Evolutionary conservation across 2,113 vertebrate genomes (phyloP).

Genomic region (Probosciger aterrimus): DNA sequence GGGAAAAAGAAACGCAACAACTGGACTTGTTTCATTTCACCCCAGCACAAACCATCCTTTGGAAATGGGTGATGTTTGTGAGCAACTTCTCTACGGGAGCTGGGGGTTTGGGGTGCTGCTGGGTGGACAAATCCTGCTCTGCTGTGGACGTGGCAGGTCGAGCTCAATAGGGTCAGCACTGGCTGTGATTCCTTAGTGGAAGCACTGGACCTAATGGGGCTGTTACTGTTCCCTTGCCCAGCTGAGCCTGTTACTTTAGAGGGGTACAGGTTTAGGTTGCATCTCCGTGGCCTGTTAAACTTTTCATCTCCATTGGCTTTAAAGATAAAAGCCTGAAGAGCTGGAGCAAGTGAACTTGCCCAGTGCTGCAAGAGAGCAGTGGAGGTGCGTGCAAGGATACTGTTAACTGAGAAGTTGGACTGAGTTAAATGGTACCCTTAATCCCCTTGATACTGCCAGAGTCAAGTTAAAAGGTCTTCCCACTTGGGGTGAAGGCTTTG

Average conservation of each 20-base stretch:
- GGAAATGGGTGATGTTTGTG: slow-evolving; percentile 14
- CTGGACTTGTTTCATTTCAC: slow-evolving; percentile 19
- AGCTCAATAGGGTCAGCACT: neutral
- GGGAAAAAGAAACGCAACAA: slow-evolving; percentile 42
- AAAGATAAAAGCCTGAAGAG: slow-evolving; percentile 45
- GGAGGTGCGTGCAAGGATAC: slow-evolving; percentile 53
- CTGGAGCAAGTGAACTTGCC: slow-evolving; percentile 29
- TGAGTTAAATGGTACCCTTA: slow-evolving; percentile 60
- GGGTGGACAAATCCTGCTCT: neutral
- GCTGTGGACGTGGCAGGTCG: neutral
- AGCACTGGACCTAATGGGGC: neutral
- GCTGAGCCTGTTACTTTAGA: neutral
- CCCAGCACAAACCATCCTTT: slow-evolving; percentile 8
- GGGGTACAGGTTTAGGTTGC: neutral
- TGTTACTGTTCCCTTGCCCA: neutral
- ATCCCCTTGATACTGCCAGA: slow-evolving; percentile 44
- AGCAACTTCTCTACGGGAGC: neutral
- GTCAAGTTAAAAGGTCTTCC: slow-evolving; percentile 66
- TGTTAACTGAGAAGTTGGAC: slow-evolving; percentile 60
- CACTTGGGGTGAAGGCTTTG: slow-evolving; percentile 43
- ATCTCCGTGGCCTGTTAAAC: neutral
- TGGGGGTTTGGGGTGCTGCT: neutral
- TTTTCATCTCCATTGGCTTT: neutral
- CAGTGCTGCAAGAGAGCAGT: neutral
- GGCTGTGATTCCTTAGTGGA: neutral